phyloP scores from a whole-genome alignment of 2,888 invertebrate species.

The Meteorus cinctellus region DNA sequence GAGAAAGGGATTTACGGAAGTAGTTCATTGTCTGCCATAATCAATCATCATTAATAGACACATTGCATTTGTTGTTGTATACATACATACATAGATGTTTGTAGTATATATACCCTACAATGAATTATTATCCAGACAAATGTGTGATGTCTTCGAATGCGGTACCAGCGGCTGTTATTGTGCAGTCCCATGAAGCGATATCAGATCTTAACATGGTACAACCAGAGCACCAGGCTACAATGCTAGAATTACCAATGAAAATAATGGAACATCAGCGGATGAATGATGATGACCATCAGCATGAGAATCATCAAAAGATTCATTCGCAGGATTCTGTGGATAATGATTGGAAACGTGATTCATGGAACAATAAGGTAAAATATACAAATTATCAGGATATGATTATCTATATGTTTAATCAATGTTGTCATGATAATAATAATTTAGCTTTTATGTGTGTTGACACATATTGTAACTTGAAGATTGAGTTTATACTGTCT shows the following conservation, averaged over 20 bases:
- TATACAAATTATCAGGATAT: background rate
- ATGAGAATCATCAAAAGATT: slow-evolving; percentile 35
- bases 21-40: slow-evolving; percentile 67
- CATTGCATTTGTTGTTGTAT: background rate
- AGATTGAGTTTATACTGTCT: slow-evolving; percentile 77
- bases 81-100: slow-evolving; percentile 3
- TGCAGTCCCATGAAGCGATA: slow-evolving; percentile 46
- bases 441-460: background rate
- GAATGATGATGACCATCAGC: slow-evolving; percentile 55
- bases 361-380: slow-evolving; percentile 69
- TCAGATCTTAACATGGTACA: slow-evolving; percentile 59
- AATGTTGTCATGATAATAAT: background rate
- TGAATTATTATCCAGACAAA: slow-evolving; percentile 37
- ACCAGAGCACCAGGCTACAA: slow-evolving; percentile 62
- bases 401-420: background rate
- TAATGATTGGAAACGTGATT: slow-evolving; percentile 64
- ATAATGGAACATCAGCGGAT: slow-evolving; percentile 5
- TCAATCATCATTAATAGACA: slow-evolving; percentile 69
- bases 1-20: slow-evolving; percentile 67
- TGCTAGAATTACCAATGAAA: slow-evolving; percentile 57
- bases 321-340: slow-evolving; percentile 45
- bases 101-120: slow-evolving; percentile 34
- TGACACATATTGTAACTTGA: slow-evolving; percentile 45
- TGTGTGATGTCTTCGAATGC: slow-evolving; percentile 53
- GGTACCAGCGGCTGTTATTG: slow-evolving; percentile 67